Percentiles rank a stretch among this genome's conserved stretches.
These are phyloP conservation scores for Lucilia sericata DNA, from an alignment of 1,140 invertebrate genomes.

Conservation along the genomic window DNA sequence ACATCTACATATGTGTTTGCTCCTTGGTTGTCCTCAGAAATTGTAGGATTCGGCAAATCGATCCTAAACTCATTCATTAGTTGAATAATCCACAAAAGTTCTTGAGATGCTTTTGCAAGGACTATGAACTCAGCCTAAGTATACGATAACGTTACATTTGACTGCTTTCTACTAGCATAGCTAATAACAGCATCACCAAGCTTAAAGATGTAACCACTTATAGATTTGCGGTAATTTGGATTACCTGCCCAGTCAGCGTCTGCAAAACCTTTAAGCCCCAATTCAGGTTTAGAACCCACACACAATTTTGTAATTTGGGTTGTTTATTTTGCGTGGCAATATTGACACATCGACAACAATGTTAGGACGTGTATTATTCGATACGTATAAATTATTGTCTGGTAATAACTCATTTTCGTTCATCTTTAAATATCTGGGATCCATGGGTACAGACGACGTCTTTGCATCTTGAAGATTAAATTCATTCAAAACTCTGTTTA, in stretches of 20 bases:
- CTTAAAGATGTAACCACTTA: too few species aligned
- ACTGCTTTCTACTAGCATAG: too few species aligned
- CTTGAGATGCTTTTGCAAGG: too few species aligned
- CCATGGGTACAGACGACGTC: neutral
- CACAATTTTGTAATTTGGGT: slow-evolving; percentile 47
- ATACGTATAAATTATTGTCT: slow-evolving; percentile 44
- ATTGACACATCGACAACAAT: slow-evolving; percentile 54
- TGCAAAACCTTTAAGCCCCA: slow-evolving; percentile 34
- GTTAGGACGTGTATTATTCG: too few species aligned
- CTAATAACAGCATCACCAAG: too few species aligned
- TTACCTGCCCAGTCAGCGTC: slow-evolving; percentile 47
- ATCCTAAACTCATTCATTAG: too few species aligned
- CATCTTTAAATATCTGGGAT: slow-evolving; percentile 37
- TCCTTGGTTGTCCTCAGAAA: too few species aligned
- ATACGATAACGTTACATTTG: too few species aligned
- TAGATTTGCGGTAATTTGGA: slow-evolving; percentile 50
- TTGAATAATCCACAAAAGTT: too few species aligned
- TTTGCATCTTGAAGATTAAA: slow-evolving; percentile 6
- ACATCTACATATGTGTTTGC: too few species aligned
- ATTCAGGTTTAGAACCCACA: neutral
- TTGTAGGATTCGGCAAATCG: too few species aligned
- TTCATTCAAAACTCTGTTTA: neutral
- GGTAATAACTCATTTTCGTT: slow-evolving; percentile 58
- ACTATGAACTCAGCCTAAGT: too few species aligned
- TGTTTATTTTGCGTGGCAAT: slow-evolving; percentile 55